Percentiles rank a stretch among this genome's conserved stretches.
Conservation (phyloP, 2,797 vertebrate species). For the Anguilla obscura region DNA sequence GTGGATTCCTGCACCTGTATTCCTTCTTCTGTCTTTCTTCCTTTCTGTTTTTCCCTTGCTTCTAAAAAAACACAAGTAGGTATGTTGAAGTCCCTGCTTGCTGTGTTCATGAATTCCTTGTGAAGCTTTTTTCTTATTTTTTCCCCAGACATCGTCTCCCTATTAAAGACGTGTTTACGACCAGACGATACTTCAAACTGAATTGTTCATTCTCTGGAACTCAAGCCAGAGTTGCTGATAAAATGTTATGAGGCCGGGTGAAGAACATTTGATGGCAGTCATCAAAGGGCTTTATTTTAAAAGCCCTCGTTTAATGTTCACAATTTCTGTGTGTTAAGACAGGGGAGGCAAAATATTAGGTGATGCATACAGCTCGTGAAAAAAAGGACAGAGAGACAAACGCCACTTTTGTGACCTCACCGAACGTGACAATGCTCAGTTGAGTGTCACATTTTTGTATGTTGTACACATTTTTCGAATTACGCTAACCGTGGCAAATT, state of each 20-base stretch:
- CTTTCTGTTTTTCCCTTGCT: background rate
- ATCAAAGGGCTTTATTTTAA: background rate
- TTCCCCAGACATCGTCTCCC: background rate
- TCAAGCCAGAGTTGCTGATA: background rate
- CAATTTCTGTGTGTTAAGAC: background rate
- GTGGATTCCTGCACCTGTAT: background rate
- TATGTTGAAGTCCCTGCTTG: background rate
- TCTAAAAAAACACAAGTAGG: background rate
- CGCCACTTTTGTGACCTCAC: background rate
- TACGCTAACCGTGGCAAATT: background rate
- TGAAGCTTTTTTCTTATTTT: background rate
- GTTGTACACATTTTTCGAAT: background rate
- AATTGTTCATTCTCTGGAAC: slow-evolving; percentile 13
- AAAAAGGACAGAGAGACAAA: background rate
- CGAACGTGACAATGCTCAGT: background rate
- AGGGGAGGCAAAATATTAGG: background rate
- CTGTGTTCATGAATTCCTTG: background rate
- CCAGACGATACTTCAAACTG: background rate
- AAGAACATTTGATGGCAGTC: too few relatives aligned
- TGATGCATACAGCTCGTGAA: background rate
- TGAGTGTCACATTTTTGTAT: background rate
- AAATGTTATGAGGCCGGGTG: background rate
- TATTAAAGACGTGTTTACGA: background rate
- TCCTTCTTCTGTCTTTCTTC: background rate
- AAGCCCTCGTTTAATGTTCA: background rate